phyloP scores from a whole-genome alignment of 92 coral and sea anemone genomes.

The Parazoanthus darwini region DNA sequence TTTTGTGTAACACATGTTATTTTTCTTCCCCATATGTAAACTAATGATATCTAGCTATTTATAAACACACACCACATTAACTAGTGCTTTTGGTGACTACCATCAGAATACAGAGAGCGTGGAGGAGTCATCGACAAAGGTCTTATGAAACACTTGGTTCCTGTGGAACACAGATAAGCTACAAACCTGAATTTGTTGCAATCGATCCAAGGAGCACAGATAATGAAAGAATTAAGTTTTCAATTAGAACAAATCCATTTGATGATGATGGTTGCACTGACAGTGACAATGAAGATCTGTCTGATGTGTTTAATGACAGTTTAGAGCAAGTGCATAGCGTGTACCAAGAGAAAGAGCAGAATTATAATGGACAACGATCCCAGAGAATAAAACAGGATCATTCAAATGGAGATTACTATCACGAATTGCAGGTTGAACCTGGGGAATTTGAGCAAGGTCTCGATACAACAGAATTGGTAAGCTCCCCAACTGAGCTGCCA shows the following conservation, averaged over 20 bases:
- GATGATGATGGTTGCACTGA: constrained; percentile 44
- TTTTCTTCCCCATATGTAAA: neutral
- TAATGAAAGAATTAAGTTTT: constrained; percentile 36
- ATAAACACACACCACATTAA: neutral
- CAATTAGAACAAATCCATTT: constrained; percentile 85
- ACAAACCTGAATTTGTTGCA: constrained; percentile 52
- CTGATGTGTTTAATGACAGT: constrained; percentile 82
- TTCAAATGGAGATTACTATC: constrained; percentile 29
- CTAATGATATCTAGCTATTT: neutral
- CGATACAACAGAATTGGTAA: constrained; percentile 61
- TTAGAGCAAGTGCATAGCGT: constrained; percentile 79
- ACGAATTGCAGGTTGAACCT: constrained; percentile 30
- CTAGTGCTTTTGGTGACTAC: neutral
- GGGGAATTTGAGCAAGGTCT: constrained; percentile 55
- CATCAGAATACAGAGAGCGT: constrained; percentile 90
- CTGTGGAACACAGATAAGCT: neutral
- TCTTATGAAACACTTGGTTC: constrained; percentile 44
- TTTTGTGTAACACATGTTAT: neutral
- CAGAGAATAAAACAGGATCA: constrained; percentile 14
- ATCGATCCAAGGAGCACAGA: constrained; percentile 40
- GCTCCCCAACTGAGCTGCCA: constrained; percentile 83
- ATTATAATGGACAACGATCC: constrained; percentile 27
- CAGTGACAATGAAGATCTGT: constrained; percentile 60
- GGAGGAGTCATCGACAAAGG: constrained; percentile 78
- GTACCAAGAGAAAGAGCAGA: constrained; percentile 34